These are phyloP conservation scores for Bellardia bayeri DNA, from an alignment of 2,888 invertebrate genomes.

Conservation along the genomic window DNA sequence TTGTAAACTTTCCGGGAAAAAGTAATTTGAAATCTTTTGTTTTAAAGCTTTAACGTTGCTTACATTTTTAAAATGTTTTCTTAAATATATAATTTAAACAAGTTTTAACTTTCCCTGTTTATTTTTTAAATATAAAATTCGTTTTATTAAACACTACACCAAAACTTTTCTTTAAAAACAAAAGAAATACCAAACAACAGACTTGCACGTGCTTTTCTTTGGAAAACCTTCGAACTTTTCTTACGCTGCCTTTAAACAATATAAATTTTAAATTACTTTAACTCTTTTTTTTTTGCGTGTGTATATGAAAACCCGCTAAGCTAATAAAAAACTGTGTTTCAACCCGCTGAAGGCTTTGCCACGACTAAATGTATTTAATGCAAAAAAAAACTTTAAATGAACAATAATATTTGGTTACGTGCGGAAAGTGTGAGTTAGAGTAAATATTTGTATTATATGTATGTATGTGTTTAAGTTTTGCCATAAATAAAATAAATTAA, in stretches of 20 bases:
- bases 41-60: background rate
- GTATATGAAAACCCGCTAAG: background rate
- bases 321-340: conserved; percentile 61
- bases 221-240: conserved; percentile 37
- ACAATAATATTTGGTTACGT: conserved; percentile 47
- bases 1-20: conserved; percentile 22
- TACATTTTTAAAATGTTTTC: conserved; percentile 18
- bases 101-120: background rate
- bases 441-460: background rate
- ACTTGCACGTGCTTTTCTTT: conserved; percentile 51
- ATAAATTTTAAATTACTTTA: conserved; percentile 19
- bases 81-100: background rate
- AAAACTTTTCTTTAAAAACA: conserved; percentile 5
- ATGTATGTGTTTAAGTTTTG: conserved; percentile 16
- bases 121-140: conserved; percentile 2
- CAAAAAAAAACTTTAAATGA: conserved; percentile 47
- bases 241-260: conserved; percentile 29
- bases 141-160: background rate
- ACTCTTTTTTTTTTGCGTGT: conserved; percentile 20
- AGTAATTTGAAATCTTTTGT: conserved; percentile 9
- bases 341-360: conserved; percentile 65
- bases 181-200: background rate
- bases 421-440: background rate
- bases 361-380: conserved; percentile 63
- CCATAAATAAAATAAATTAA: conserved; percentile 51